Evolutionary conservation across 2,113 vertebrate genomes (phyloP).

Genomic region (Chauna torquata): DNA sequence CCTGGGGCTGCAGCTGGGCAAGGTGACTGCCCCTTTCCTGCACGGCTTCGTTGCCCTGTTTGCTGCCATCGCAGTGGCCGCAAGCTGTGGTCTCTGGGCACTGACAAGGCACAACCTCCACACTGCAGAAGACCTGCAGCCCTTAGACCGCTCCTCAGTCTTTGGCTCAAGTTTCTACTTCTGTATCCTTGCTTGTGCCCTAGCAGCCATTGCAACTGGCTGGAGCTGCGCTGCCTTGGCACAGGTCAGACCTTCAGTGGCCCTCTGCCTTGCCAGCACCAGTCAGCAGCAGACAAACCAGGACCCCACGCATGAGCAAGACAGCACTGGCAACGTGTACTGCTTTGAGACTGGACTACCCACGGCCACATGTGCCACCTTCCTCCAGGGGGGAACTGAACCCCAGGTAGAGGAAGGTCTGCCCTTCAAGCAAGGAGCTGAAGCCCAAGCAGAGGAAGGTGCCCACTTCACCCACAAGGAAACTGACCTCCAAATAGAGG

Average conservation of each 20-base stretch:
- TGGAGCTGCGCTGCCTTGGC: not conserved
- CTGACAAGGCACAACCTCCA: not conserved
- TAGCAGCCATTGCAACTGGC: not conserved
- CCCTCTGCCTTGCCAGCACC: not conserved
- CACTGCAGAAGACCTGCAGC: not conserved
- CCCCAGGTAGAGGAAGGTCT: too few species aligned
- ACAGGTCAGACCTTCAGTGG: not conserved
- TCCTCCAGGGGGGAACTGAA: not conserved
- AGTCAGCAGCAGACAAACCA: not conserved
- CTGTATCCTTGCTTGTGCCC: not conserved
- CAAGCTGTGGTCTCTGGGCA: not conserved
- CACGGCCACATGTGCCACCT: fast-evolving
- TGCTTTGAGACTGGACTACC: not conserved
- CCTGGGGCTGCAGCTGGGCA: not conserved
- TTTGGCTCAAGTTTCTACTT: not conserved
- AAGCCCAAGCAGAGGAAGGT: not conserved
- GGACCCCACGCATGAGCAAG: not conserved
- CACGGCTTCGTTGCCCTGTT: not conserved
- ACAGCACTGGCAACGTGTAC: not conserved
- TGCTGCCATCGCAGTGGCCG: not conserved
- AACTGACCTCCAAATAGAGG: not conserved
- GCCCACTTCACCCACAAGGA: not conserved
- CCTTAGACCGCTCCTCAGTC: not conserved
- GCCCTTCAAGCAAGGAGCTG: too few species aligned
- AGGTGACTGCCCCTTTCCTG: not conserved